Evolutionary conservation across 2,113 vertebrate genomes (phyloP), one percentile per base, ranked within the genome.

Genomic region (Carassius gibelio): DNA sequence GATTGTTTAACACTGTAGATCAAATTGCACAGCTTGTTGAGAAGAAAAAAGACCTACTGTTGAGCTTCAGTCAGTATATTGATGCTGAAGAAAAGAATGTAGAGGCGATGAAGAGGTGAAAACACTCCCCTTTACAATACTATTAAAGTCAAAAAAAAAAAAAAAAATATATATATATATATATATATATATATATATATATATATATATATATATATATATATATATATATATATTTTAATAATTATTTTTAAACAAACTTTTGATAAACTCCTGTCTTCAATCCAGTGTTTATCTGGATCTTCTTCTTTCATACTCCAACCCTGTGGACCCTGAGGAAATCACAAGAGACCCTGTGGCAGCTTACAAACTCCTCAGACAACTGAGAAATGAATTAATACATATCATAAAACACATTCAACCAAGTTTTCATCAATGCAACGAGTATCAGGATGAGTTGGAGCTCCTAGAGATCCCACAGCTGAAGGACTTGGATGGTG

Each of bases 401-500:
- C 2, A 21, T 59, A 21, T 59, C 8, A 19, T 59, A 21, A 15
- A 59, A 59, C 6, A 19, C 55, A 21, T 59, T 15, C 17, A 59
- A 8, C 55, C 6, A 2, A 21, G 55, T 59, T 15, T 68, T 21
- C 11, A 48, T 48, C 2, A 64, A 0, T 82, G 9, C 34, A 5
- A 36, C 62, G 7, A 26, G 4, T 34, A 74, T 23, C 21, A 21
- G 1, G 2, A 59, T 21, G 55, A 59, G 55, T 59, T 59, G 55
- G 55, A 48, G 45, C 3, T 48, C 2, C 45, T 48, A 59, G 15
- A 19, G 6, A 59, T 59, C 55, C 55, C 19, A 0, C 15, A 30
- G 23, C 13, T 5, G 17, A 0, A 42, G n/a, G 87, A 89, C n/a
- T 8, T 89, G 23, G 1, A 88, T 5, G 57, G 68, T 7, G 72